A percentile compares a stretch with the other conserved stretches of the same genome.
phyloP scores from a whole-genome alignment of 1,140 invertebrate species.

The Acyrthosiphon pisum region DNA sequence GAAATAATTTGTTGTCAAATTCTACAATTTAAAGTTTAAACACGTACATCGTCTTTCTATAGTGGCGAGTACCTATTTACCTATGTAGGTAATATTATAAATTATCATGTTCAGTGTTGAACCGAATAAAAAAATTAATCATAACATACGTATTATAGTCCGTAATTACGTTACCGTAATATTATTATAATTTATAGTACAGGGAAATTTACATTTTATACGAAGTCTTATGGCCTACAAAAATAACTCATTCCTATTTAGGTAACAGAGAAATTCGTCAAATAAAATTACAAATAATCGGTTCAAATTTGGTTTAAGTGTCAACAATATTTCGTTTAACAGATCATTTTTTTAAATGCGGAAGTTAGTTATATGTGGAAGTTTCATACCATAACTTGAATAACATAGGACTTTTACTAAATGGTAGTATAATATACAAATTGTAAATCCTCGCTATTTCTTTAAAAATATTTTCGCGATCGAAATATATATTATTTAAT shows the following conservation, averaged over 20 bases:
- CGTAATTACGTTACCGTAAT: not conserved
- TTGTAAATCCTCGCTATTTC: not conserved
- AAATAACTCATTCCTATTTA: no score
- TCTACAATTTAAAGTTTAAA: no score
- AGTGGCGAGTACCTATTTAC: not conserved
- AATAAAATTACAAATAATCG: not conserved
- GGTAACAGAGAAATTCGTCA: no score
- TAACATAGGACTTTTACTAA: not conserved
- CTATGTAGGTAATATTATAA: no score
- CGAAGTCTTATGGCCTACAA: not conserved
- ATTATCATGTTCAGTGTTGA: not conserved
- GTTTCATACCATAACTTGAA: not conserved
- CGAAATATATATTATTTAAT: no score
- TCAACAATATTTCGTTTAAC: not conserved
- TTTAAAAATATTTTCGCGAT: not conserved
- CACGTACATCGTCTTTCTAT: not conserved
- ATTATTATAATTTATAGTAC: not conserved
- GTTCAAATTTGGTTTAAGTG: not conserved
- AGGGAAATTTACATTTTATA: not conserved
- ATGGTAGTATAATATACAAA: not conserved
- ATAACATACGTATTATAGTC: not conserved
- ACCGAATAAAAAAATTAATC: not conserved
- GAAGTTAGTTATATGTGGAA: no score
- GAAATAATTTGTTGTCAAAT: no score
- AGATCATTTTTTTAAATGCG: not conserved